Conservation (phyloP, 2,888 invertebrate genomes). For the Trissolcus japonicus region DNA sequence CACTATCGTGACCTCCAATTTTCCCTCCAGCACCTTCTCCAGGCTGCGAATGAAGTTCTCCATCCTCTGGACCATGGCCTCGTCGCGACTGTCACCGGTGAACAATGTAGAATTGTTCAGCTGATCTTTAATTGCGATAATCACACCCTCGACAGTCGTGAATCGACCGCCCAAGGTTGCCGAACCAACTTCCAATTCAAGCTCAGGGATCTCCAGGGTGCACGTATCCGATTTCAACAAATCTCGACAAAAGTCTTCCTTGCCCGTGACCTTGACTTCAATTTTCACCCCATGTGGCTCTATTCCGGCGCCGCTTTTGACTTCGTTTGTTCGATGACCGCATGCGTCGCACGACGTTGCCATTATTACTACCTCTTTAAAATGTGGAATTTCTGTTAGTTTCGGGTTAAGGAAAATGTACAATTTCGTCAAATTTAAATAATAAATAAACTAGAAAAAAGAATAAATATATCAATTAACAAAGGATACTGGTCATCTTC, state of each 20-base stretch:
- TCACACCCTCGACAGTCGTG: constrained; percentile 94
- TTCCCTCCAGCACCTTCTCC: constrained; percentile 81
- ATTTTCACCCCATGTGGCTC: constrained; percentile 88
- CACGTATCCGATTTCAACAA: constrained; percentile 95
- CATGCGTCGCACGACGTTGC: constrained; percentile 94
- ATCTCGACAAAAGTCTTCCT: constrained; percentile 92
- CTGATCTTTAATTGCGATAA: constrained; percentile 87
- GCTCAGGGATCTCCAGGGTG: constrained; percentile 86
- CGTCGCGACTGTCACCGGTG: constrained; percentile 84
- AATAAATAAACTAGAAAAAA: neutral
- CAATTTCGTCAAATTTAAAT: neutral
- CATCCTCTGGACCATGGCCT: constrained; percentile 78
- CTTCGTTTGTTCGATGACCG: constrained; percentile 95
- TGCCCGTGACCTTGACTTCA: constrained; percentile 83
- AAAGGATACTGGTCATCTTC: constrained; percentile 88
- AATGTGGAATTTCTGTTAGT: constrained; percentile 89
- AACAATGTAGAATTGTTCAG: constrained; percentile 82
- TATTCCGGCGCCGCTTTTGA: constrained; percentile 94
- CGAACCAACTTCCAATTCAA: constrained; percentile 91
- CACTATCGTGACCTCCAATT: constrained; percentile 83
- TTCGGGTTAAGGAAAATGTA: constrained; percentile 58
- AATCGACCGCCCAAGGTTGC: constrained; percentile 93
- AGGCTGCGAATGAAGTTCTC: constrained; percentile 82
- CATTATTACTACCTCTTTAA: constrained; percentile 99
- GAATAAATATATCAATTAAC: neutral